These are phyloP conservation scores for Porites evermanni DNA, from an alignment of 92 coral and sea anemone species.

Conservation along the genomic window DNA sequence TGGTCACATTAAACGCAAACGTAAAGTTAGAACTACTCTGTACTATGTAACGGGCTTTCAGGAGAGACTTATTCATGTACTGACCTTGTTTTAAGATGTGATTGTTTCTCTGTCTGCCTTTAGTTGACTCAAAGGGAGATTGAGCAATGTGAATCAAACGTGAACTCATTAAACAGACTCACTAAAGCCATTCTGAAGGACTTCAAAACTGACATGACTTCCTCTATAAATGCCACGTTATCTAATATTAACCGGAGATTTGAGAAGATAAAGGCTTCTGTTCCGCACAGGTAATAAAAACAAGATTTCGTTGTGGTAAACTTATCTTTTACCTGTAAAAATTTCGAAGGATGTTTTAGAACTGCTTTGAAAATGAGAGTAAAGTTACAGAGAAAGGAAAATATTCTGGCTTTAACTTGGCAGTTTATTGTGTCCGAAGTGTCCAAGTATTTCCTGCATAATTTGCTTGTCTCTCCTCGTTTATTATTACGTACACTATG, in stretches of 20 bases:
- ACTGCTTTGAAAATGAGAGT: no score
- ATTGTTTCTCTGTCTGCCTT: not conserved
- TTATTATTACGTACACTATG: not conserved
- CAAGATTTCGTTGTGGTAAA: no score
- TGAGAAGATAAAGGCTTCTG: constrained; percentile 87
- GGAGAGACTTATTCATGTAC: no score
- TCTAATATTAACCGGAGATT: constrained; percentile 95
- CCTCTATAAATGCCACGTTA: constrained; percentile 95
- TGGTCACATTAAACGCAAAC: no score
- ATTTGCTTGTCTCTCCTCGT: not conserved
- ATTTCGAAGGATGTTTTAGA: no score
- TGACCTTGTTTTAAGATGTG: not conserved
- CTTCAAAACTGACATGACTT: constrained; percentile 97
- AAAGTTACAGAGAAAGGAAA: no score
- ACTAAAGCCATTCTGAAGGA: constrained; percentile 92
- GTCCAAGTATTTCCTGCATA: no score
- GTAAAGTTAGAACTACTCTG: no score
- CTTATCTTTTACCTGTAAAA: no score
- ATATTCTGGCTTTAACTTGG: no score
- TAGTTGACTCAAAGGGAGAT: constrained; percentile 80
- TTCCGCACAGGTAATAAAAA: constrained; percentile 81
- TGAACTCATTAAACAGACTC: constrained; percentile 77
- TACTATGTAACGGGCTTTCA: no score
- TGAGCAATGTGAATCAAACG: constrained; percentile 78
- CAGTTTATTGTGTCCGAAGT: no score